Conservation (phyloP, 1,140 invertebrate species). For the Neelides sp. region DNA sequence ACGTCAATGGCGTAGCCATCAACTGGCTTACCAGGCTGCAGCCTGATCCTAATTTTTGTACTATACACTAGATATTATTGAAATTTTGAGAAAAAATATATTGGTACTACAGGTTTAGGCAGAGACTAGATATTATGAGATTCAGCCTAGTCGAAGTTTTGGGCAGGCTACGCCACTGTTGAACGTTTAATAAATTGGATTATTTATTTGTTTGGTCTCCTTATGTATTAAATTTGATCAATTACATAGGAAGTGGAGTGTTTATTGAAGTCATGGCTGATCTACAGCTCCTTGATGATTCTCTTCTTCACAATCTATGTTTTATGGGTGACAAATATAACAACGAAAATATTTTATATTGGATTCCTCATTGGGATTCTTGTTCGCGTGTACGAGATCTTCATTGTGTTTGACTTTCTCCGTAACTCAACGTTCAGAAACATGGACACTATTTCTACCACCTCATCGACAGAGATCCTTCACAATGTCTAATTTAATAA, state of each 20-base stretch:
- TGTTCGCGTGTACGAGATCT: slow-evolving; percentile 29
- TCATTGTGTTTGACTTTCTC: slow-evolving; percentile 30
- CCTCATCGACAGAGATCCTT: slow-evolving; percentile 22
- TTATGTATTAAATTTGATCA: too few relatives aligned
- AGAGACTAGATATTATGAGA: too few relatives aligned
- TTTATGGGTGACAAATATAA: slow-evolving; percentile 20
- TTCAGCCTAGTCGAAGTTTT: too few relatives aligned
- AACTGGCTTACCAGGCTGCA: too few relatives aligned
- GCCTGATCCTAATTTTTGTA: too few relatives aligned
- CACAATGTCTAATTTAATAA: slow-evolving; percentile 20
- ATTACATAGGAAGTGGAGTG: slow-evolving; percentile 23
- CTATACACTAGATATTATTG: too few relatives aligned
- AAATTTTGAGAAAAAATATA: too few relatives aligned
- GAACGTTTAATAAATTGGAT: too few relatives aligned
- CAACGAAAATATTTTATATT: slow-evolving; percentile 14
- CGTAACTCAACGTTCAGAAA: slow-evolving; percentile 15
- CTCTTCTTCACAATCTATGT: slow-evolving; percentile 22
- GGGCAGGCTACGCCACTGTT: too few relatives aligned
- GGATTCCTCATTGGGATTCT: slow-evolving; percentile 16
- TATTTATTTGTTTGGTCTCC: too few relatives aligned
- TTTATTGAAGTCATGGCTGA: slow-evolving; percentile 28
- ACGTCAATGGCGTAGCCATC: too few relatives aligned
- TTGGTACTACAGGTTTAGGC: too few relatives aligned
- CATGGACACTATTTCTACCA: slow-evolving; percentile 10
- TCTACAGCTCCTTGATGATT: slow-evolving; percentile 21